Evolutionary conservation across 2,113 vertebrate species (phyloP), one percentile per base, ranked within the genome.

Genomic region (Phyllopteryx taeniolatus): DNA sequence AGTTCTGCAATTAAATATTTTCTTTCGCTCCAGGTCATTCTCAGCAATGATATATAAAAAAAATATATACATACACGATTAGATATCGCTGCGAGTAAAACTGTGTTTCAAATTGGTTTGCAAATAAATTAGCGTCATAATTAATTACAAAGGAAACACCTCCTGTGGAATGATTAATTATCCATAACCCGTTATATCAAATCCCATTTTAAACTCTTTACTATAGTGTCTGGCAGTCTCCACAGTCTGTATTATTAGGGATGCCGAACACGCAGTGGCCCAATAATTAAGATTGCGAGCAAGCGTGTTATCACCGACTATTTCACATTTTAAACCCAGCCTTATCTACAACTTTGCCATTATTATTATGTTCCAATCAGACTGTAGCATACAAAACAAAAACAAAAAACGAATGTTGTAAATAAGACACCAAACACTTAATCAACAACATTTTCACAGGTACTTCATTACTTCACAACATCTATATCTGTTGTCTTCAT

Each of bases 71-170:
- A 79, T 67, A 22, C 10, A 31, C 70, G 72, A 83, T 73, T 68
- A 67, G 47, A 68, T 75, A 63, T 80, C 71, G 70, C 60, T 46
- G 70, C 49, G 73, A 56, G 15, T 56, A 57, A 57, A 72, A 80
- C 67, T 65, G 27, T 56, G n/a, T 67, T 70, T 72, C 62, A 71
- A 80, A 88, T 83, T 84, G 72, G 39, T 69, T 82, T 49, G 57
- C 54, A 79, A 73, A 82, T 83, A 68, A 84, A 85, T 87, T 80
- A 56, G 31, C 43, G 22, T 0, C 39, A 56, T 44, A 66, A 69
- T 62, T 0, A 44, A 73, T 2, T 39, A 0, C 8, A 71, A 64
- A 49, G 2, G 4, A 60, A 63, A 67, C 22, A 0, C 15, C 31
- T 22, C 17, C 78, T 57, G 60, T 33, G 59, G 39, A 63, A 15